Evolutionary conservation across 2,888 invertebrate genomes (phyloP).

Genomic region (Arenicola marina): DNA sequence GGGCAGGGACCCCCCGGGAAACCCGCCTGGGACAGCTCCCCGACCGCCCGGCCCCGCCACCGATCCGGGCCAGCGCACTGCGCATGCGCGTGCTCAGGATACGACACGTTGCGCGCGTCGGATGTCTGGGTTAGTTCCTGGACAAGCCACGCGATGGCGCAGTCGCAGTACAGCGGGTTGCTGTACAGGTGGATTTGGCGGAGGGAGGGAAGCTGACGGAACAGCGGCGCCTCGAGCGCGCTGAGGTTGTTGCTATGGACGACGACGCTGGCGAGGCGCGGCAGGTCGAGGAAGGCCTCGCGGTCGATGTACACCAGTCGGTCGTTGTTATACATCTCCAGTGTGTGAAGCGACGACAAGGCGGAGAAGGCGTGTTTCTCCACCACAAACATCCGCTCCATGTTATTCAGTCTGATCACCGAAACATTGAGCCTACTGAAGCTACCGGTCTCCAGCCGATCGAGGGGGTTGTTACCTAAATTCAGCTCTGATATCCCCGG

Average conservation of each 20-base stretch:
- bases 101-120: background rate
- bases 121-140: too few relatives aligned
- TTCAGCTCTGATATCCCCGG: conserved; percentile 12
- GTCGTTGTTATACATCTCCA: conserved; percentile 16
- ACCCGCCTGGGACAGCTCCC: background rate
- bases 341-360: conserved; percentile 6
- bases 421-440: conserved; percentile 14
- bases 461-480: conserved; percentile 25
- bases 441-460: conserved; percentile 7
- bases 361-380: conserved; percentile 11
- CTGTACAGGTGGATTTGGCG: background rate
- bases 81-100: background rate
- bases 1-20: conserved; percentile 16
- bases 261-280: conserved; percentile 6
- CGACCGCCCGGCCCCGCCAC: background rate
- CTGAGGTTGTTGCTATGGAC: conserved; percentile 13
- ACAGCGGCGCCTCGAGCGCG: conserved; percentile 13
- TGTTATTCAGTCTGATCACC: conserved; percentile 9
- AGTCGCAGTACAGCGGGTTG: conserved; percentile 27
- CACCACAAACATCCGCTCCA: conserved; percentile 9
- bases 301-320: conserved; percentile 18
- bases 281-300: conserved; percentile 14
- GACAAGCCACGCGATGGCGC: conserved; percentile 17
- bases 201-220: conserved; percentile 3
- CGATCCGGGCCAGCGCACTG: background rate